Evolutionary conservation across 2,113 vertebrate genomes (phyloP).

Genomic region (Pluvialis apricaria): DNA sequence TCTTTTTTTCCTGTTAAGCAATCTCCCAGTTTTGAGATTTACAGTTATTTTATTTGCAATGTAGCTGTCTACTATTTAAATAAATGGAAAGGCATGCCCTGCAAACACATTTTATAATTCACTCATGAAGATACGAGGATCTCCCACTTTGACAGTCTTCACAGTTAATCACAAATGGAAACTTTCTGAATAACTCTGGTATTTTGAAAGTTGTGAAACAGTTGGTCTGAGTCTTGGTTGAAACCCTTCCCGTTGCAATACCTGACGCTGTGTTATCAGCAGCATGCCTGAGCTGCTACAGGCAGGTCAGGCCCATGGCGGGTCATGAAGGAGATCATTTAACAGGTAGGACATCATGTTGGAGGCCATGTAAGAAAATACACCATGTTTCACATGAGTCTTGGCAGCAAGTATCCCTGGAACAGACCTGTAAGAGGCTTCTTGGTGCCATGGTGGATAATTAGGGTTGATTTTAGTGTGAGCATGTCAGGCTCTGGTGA

Average conservation of each 20-base stretch:
- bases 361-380: background rate
- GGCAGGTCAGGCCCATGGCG: background rate
- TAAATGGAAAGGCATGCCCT: background rate
- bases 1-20: background rate
- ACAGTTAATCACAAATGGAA: background rate
- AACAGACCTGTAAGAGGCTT: background rate
- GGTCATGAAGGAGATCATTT: background rate
- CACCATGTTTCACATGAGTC: background rate
- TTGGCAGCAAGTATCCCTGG: background rate
- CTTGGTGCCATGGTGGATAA: background rate
- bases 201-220: background rate
- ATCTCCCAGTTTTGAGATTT: background rate
- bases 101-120: background rate
- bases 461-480: background rate
- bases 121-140: background rate
- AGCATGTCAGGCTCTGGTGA: background rate
- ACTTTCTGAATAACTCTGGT: background rate
- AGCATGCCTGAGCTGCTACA: background rate
- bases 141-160: background rate
- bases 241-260: fast-evolving
- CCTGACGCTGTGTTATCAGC: background rate
- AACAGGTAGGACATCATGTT: background rate
- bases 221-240: background rate
- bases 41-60: background rate
- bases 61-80: background rate